These are phyloP conservation scores for Conus ventricosus DNA, from an alignment of 1,140 invertebrate species.

Conservation along the genomic window DNA sequence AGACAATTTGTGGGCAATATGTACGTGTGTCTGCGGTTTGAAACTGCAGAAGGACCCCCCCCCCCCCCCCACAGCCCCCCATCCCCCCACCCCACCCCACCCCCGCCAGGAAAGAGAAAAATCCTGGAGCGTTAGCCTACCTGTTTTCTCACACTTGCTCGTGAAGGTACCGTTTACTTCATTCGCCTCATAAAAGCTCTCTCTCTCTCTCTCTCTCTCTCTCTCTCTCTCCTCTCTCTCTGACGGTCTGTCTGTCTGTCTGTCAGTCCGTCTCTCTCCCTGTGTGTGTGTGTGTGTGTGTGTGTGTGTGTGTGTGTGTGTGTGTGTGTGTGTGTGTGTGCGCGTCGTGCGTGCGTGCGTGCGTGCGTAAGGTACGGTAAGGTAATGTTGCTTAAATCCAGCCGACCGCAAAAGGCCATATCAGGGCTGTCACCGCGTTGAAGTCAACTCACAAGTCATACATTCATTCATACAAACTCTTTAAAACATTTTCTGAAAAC, in stretches of 20 bases:
- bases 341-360: too few species aligned
- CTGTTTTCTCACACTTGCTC: not conserved
- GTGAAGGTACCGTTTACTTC: not conserved
- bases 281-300: not conserved
- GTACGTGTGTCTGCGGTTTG: not conserved
- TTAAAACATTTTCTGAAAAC: too few species aligned
- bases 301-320: conserved; percentile 6
- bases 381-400: too few species aligned
- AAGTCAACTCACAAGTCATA: too few species aligned
- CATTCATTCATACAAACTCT: too few species aligned
- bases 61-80: too few species aligned
- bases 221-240: not conserved
- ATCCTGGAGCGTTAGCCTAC: not conserved
- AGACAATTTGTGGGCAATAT: not conserved
- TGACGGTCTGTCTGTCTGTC: too few species aligned
- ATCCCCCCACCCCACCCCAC: too few species aligned
- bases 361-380: too few species aligned
- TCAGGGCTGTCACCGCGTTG: too few species aligned
- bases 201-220: not conserved
- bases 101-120: not conserved
- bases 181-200: not conserved
- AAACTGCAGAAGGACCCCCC: not conserved
- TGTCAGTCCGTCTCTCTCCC: too few species aligned
- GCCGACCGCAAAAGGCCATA: too few species aligned
- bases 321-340: not conserved